Evolutionary conservation across 1,140 invertebrate genomes (phyloP).

Genomic region (Adelges cooleyi): DNA sequence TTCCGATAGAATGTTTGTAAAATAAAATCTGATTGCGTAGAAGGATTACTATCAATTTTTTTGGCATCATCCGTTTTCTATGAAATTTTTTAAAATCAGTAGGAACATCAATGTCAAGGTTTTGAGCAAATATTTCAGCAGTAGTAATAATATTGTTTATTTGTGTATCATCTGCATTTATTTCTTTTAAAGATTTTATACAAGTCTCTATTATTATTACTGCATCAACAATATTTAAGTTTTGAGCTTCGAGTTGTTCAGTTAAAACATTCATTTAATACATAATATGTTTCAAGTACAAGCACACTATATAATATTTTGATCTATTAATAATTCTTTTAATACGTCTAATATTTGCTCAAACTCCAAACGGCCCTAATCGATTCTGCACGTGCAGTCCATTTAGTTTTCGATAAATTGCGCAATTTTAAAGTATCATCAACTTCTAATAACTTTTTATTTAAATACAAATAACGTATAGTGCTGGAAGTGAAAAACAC

Average conservation of each 20-base stretch:
- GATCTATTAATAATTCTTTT: neutral
- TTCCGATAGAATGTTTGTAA: neutral
- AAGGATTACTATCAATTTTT: no score
- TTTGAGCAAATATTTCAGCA: neutral
- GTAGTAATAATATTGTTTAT: no score
- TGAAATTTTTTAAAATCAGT: neutral
- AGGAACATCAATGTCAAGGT: neutral
- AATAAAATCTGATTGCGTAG: neutral
- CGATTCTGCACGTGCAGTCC: constrained; percentile 9
- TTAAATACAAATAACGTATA: neutral
- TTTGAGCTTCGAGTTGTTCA: neutral
- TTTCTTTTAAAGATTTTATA: constrained; percentile 1
- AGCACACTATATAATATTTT: neutral
- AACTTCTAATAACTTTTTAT: neutral
- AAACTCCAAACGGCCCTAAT: neutral
- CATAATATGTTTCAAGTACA: neutral
- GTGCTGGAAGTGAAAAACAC: neutral
- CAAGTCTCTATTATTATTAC: neutral
- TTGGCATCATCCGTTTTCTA: neutral
- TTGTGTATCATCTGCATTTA: neutral
- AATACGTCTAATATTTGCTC: neutral
- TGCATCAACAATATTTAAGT: neutral
- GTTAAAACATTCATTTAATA: neutral
- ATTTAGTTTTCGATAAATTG: constrained; percentile 6
- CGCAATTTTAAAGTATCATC: neutral